These are phyloP conservation scores for Lucinisca nassula DNA, from an alignment of 2,888 invertebrate genomes.

Conservation along the genomic window DNA sequence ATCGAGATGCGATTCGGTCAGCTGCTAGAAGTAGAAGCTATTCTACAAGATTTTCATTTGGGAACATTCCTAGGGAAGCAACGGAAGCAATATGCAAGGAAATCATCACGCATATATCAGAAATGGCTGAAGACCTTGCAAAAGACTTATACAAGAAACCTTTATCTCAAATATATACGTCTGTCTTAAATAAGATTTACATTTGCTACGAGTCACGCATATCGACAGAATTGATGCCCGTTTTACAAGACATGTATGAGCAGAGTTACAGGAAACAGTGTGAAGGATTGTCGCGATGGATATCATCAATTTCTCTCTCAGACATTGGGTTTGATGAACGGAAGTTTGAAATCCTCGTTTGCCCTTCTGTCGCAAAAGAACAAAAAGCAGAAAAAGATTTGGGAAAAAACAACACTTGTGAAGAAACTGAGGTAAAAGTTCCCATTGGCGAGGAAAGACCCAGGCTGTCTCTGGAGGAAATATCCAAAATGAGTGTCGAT, in stretches of 20 bases:
- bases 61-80: slow-evolving; percentile 51
- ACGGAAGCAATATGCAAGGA: slow-evolving; percentile 67
- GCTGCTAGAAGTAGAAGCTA: slow-evolving; percentile 10
- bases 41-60: slow-evolving; percentile 57
- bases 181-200: slow-evolving; percentile 77
- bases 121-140: slow-evolving; percentile 60
- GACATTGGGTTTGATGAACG: slow-evolving; percentile 71
- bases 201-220: slow-evolving; percentile 82
- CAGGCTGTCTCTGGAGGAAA: neutral
- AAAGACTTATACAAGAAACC: slow-evolving; percentile 30
- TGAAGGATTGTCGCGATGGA: slow-evolving; percentile 54
- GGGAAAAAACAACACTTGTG: neutral
- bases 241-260: slow-evolving; percentile 76
- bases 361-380: neutral
- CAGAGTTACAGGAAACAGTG: slow-evolving; percentile 71
- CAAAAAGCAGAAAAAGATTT: neutral
- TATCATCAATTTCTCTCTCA: slow-evolving; percentile 58
- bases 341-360: slow-evolving; percentile 9
- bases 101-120: slow-evolving; percentile 65
- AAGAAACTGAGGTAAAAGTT: slow-evolving; percentile 32
- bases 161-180: slow-evolving; percentile 20
- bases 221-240: slow-evolving; percentile 74
- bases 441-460: neutral
- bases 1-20: neutral
- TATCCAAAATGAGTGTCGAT: neutral